A percentile compares a stretch with the other conserved stretches of the same genome.
phyloP scores from a whole-genome alignment of 2,113 vertebrate genomes.

The Pygoscelis adeliae region DNA sequence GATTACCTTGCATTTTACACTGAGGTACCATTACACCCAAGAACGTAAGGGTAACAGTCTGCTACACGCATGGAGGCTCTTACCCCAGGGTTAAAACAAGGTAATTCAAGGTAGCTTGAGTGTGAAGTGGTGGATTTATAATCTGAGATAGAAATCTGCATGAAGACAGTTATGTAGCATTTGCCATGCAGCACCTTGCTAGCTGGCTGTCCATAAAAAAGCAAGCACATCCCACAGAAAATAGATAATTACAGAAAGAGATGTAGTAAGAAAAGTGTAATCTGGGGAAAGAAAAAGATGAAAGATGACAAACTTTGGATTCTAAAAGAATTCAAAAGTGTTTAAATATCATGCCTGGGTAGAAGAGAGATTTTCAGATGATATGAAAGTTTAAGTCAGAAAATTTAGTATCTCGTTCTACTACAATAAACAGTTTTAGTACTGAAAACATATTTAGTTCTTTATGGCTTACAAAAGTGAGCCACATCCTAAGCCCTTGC shows the following conservation, averaged over 20 bases:
- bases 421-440: background rate
- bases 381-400: background rate
- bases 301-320: background rate
- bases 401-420: background rate
- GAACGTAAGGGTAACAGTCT: background rate
- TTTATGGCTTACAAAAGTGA: background rate
- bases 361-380: background rate
- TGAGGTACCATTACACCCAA: background rate
- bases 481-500: background rate
- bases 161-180: background rate
- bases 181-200: background rate
- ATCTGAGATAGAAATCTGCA: background rate
- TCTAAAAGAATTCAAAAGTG: background rate
- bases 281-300: background rate
- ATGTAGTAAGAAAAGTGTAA: background rate
- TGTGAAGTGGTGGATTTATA: background rate
- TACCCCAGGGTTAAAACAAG: background rate
- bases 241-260: background rate
- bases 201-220: background rate
- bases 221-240: background rate
- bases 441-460: background rate
- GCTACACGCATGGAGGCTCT: background rate
- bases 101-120: background rate
- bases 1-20: background rate
- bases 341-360: background rate